phyloP scores from a whole-genome alignment of 2,888 invertebrate genomes.

The Cyrtodaria siliqua region DNA sequence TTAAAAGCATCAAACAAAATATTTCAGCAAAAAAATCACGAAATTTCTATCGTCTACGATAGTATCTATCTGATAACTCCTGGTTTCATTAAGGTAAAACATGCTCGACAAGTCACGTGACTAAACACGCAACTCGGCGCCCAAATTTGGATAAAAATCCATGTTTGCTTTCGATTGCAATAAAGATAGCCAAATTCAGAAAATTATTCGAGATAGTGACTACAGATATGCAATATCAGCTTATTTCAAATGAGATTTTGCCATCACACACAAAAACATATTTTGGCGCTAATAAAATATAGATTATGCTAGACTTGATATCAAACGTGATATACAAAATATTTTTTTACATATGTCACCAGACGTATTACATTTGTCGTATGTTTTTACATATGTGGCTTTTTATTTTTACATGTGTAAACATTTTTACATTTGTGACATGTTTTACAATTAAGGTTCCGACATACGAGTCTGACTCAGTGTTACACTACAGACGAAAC shows the following conservation, averaged over 20 bases:
- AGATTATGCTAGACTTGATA: background rate
- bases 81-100: constrained; percentile 18
- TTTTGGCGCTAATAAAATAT: constrained; percentile 11
- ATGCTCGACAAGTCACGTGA: constrained; percentile 10
- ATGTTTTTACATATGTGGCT: too few relatives aligned
- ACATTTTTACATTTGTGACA: too few relatives aligned
- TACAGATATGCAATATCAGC: constrained; percentile 21
- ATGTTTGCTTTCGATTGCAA: background rate
- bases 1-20: constrained; percentile 44
- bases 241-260: constrained; percentile 25
- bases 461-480: too few relatives aligned
- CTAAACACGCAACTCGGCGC: constrained; percentile 5
- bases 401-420: too few relatives aligned
- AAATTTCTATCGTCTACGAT: constrained; percentile 37
- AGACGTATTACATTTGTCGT: too few relatives aligned
- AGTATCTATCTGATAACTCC: constrained; percentile 26
- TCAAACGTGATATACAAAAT: too few relatives aligned
- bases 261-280: constrained; percentile 2
- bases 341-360: too few relatives aligned
- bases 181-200: constrained; percentile 11
- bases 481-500: too few relatives aligned
- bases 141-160: constrained; percentile 10
- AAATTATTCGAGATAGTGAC: constrained; percentile 24
- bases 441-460: too few relatives aligned
- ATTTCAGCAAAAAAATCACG: constrained; percentile 34